phyloP scores from a whole-genome alignment of 2,888 invertebrate genomes.

The Geotrupes spiniger region DNA sequence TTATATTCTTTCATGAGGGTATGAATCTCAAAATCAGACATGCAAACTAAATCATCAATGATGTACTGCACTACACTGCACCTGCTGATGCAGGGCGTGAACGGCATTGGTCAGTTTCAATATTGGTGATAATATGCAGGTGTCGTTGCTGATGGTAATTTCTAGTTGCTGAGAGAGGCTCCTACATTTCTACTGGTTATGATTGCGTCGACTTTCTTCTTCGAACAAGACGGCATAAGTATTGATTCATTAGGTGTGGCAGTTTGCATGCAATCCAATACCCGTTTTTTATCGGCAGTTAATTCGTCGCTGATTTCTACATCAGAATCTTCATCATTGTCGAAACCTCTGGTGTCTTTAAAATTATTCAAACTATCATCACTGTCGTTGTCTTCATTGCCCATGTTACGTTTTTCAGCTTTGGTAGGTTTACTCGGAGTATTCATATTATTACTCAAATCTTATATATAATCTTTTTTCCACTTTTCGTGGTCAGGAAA shows the following conservation, averaged over 20 bases:
- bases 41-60: conserved; percentile 79
- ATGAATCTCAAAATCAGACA: conserved; percentile 92
- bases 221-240: conserved; percentile 75
- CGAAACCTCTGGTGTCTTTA: conserved; percentile 63
- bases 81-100: conserved; percentile 67
- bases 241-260: conserved; percentile 73
- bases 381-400: conserved; percentile 51
- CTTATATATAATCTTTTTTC: background rate
- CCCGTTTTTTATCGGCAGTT: conserved; percentile 68
- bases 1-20: conserved; percentile 67
- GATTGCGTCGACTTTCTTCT: conserved; percentile 79
- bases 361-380: conserved; percentile 63
- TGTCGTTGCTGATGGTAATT: conserved; percentile 72
- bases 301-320: conserved; percentile 65
- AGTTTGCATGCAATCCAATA: conserved; percentile 79
- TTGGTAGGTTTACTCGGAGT: too few relatives aligned
- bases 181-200: conserved; percentile 73
- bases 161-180: conserved; percentile 77
- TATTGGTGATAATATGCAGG: conserved; percentile 75
- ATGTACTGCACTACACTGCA: conserved; percentile 76
- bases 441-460: background rate
- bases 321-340: conserved; percentile 70
- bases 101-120: conserved; percentile 71
- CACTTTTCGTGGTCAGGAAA: conserved; percentile 18
- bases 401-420: conserved; percentile 55